These are phyloP conservation scores for Lates calcarifer DNA, from an alignment of 2,113 vertebrate species.

Conservation along the genomic window DNA sequence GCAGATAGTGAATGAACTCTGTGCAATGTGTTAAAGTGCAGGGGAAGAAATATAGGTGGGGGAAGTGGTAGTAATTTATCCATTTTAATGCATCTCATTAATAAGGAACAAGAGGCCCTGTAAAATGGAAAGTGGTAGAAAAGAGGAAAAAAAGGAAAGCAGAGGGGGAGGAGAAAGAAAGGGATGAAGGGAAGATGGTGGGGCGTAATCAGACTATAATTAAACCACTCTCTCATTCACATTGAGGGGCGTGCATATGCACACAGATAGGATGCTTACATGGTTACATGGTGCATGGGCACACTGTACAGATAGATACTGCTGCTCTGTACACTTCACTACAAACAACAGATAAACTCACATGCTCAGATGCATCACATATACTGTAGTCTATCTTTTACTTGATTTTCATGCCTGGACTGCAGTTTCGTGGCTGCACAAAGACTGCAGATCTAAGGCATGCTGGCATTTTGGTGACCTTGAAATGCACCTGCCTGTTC, in stretches of 20 bases:
- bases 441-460: not conserved
- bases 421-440: not conserved
- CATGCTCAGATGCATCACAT: not conserved
- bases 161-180: not conserved
- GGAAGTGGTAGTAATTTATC: constrained; percentile 24
- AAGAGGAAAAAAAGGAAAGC: not conserved
- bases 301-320: constrained; percentile 11
- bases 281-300: constrained; percentile 44
- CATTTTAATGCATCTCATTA: constrained; percentile 79
- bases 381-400: not conserved
- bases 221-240: constrained; percentile 57
- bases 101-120: constrained; percentile 57
- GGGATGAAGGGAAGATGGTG: constrained; percentile 31
- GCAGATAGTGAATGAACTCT: constrained; percentile 20
- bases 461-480: constrained; percentile 53
- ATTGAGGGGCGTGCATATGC: constrained; percentile 32
- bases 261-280: constrained; percentile 38
- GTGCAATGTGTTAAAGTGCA: constrained; percentile 42
- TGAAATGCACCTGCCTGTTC: constrained; percentile 36
- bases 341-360: constrained; percentile 1
- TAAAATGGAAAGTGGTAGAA: constrained; percentile 40
- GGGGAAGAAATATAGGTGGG: constrained; percentile 3
- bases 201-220: constrained; percentile 66
- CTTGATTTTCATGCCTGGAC: not conserved
- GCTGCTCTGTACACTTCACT: constrained; percentile 2